Base-by-base conservation (phyloP, 2,888 invertebrate species). In the Lobophora halterata region DNA sequence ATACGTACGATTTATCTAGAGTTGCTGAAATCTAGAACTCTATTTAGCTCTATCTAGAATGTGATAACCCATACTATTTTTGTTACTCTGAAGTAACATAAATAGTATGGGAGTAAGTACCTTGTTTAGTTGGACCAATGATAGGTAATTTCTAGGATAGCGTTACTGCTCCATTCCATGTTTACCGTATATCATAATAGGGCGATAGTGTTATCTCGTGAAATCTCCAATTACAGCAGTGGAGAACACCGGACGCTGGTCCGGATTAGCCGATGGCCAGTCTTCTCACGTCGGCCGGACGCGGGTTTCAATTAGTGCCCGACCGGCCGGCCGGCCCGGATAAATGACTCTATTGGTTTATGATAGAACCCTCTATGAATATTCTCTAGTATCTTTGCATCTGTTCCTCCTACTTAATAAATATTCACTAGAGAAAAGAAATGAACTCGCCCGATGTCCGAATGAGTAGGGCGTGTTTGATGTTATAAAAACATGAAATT, bases 191-290 rank as follows among this genome's bases (percentile, higher is more conserved):
- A 65, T 63, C 68, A 75, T 74, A 78, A 80, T 78, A 67, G 70
- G 73, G 73, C 67, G 66, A 71, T 71, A 71, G 81, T 79, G 82
- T 73, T 85, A 86, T 85, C 83, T 82, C 73, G 85, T 72, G 76
- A 83, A 82, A 86, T 81, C 81, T 82, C 77, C 75, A 80, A 83
- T 83, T 80, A 80, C 28, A 46, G 51, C 45, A 50, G 56, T 55
- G 56, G 52, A 52, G 50, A 49, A 46, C 46, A 37, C 37, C 18
- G 40, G 33, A 53, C 55, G 62, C 53, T 56, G 54, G 33, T 17
- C 51, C 38, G 73, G 77, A 77, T 80, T 72, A 75, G 72, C 61
- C 72, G 69, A 75, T 82, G 77, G 71, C 61, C 70, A 85, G 82
- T 82, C 85, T 71, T 70, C 78, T 83, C 85, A 85, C 85, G 85